phyloP scores from a whole-genome alignment of 2,113 vertebrate species.

The Apaloderma vittatum region DNA sequence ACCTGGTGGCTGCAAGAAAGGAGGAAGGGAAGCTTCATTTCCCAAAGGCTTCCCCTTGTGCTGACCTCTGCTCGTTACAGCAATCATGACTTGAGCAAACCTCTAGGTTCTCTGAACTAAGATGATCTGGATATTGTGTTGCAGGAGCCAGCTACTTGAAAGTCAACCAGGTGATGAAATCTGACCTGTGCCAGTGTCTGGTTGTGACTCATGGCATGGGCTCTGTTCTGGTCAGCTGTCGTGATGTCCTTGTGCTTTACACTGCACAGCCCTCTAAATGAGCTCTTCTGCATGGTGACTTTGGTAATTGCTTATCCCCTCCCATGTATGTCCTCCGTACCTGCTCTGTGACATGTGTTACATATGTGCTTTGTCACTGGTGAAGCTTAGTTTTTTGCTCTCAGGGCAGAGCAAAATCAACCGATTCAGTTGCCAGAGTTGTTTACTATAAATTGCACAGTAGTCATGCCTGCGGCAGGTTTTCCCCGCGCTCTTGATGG shows the following conservation, averaged over 20 bases:
- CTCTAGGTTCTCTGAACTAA: neutral
- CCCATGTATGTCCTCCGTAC: fast-evolving
- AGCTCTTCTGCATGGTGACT: neutral
- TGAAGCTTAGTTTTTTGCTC: neutral
- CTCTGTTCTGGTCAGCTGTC: neutral
- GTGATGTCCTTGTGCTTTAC: neutral
- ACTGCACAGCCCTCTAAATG: neutral
- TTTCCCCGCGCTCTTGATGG: fast-evolving
- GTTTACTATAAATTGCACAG: neutral
- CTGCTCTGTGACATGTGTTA: neutral
- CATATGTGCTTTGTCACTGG: fast-evolving
- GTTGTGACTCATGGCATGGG: fast-evolving
- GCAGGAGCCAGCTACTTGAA: neutral
- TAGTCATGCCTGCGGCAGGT: fast-evolving
- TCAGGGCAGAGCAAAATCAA: neutral
- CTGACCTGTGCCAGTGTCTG: neutral
- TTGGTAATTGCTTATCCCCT: neutral
- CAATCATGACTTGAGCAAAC: neutral
- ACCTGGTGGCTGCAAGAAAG: neutral
- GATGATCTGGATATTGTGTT: neutral
- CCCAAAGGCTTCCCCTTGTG: neutral
- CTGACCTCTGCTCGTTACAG: neutral
- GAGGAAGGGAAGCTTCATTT: neutral
- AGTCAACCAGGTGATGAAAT: neutral
- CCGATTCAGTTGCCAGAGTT: neutral